A percentile compares a stretch with the other conserved stretches of the same genome.
Conservation (phyloP, 2,113 vertebrate species). For the Desmodus rotundus region DNA sequence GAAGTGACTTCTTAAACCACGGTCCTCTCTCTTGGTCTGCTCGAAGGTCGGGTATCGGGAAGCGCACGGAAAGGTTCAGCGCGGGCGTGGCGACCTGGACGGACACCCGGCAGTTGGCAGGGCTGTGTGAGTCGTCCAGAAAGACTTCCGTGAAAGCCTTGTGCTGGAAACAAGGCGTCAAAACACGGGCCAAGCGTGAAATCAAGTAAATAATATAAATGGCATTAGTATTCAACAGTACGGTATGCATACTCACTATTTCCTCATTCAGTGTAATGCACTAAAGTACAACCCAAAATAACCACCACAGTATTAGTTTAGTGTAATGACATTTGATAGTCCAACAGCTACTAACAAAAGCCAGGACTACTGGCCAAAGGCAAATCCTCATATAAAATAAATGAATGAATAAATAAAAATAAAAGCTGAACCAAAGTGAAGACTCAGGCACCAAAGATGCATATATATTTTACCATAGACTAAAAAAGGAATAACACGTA, state of each 20-base stretch:
- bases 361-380: not conserved
- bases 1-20: slow-evolving; percentile 98
- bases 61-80: slow-evolving; percentile 90
- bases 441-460: not conserved
- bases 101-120: slow-evolving; percentile 88
- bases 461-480: not conserved
- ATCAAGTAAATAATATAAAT: not conserved
- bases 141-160: slow-evolving; percentile 99
- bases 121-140: slow-evolving; percentile 91
- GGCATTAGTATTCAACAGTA: not conserved
- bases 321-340: not conserved
- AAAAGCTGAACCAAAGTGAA: not conserved
- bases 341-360: not conserved
- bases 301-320: not conserved
- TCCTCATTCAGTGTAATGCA: not conserved
- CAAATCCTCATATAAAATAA: not conserved
- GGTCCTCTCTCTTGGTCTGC: slow-evolving; percentile 97
- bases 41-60: slow-evolving; percentile 96
- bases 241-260: not conserved
- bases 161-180: slow-evolving; percentile 83
- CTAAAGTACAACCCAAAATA: not conserved
- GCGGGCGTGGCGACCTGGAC: slow-evolving; percentile 88
- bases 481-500: not conserved
- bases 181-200: slow-evolving; percentile 4
- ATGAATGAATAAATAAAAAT: not conserved